A percentile compares a stretch with the other conserved stretches of the same genome.
These are phyloP conservation scores for Pemphredon lugubris DNA, from an alignment of 2,888 invertebrate species.

Conservation along the genomic window DNA sequence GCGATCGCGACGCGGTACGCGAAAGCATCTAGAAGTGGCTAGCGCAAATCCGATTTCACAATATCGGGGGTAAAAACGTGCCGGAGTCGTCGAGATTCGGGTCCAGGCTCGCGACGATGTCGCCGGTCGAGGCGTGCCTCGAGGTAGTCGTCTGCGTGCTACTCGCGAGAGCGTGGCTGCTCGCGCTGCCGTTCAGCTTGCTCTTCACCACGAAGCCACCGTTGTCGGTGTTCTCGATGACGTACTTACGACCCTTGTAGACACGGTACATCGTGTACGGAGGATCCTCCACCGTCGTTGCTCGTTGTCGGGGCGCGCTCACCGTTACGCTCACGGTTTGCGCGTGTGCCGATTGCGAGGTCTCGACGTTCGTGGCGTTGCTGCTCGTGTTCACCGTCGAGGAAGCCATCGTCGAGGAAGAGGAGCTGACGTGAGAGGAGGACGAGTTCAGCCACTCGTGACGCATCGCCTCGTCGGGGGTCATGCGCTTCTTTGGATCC, in stretches of 20 bases:
- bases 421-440: constrained; percentile 71
- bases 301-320: constrained; percentile 81
- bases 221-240: constrained; percentile 71
- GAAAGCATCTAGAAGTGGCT: constrained; percentile 76
- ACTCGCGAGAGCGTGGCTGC: constrained; percentile 78
- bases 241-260: constrained; percentile 78
- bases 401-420: constrained; percentile 66
- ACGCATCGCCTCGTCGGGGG: constrained; percentile 93
- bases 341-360: constrained; percentile 65
- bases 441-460: constrained; percentile 92
- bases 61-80: constrained; percentile 85
- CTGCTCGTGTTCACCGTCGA: constrained; percentile 65
- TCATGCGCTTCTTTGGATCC: constrained; percentile 95
- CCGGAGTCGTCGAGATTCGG: constrained; percentile 85
- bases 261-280: constrained; percentile 79
- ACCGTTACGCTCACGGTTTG: constrained; percentile 72
- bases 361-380: constrained; percentile 61
- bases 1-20: constrained; percentile 26
- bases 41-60: constrained; percentile 81
- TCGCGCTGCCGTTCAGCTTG: constrained; percentile 79
- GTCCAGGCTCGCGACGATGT: constrained; percentile 81
- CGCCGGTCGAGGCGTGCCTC: constrained; percentile 79
- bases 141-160: constrained; percentile 76
- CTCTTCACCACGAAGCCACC: constrained; percentile 73
- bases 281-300: constrained; percentile 81